phyloP scores from a whole-genome alignment of 2,113 vertebrate species.

The Ophiodon elongatus region DNA sequence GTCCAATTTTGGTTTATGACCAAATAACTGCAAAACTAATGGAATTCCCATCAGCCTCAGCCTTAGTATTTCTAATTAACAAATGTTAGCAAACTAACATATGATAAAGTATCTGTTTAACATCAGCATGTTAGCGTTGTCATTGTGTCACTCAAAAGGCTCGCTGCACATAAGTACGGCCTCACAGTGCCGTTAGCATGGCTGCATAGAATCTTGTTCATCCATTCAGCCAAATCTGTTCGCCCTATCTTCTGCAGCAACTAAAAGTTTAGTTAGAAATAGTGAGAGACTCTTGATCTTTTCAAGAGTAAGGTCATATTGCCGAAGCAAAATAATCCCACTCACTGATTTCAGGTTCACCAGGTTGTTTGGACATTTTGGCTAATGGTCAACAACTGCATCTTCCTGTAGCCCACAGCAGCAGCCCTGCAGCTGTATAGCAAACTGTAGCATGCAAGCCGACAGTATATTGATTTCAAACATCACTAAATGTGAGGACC shows the following conservation, averaged over 20 bases:
- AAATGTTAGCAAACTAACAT: neutral
- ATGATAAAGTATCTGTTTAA: neutral
- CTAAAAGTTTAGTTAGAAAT: neutral
- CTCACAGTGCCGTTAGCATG: neutral
- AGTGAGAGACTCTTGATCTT: neutral
- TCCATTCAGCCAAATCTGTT: neutral
- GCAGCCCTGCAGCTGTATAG: neutral
- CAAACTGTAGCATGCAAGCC: neutral
- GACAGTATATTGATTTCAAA: conserved; percentile 32
- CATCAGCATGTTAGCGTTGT: neutral
- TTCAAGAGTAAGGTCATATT: neutral
- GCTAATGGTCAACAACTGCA: neutral
- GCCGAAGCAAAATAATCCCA: neutral
- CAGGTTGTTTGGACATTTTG: neutral
- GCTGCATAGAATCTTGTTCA: neutral
- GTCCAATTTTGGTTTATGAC: neutral
- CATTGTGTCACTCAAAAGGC: neutral
- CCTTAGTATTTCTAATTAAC: neutral
- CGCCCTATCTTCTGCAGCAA: neutral
- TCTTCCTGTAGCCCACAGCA: neutral
- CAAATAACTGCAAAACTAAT: neutral
- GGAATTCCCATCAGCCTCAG: too few relatives aligned
- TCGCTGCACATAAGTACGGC: neutral
- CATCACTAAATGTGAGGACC: conserved; percentile 8
- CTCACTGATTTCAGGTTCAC: neutral